Conservation (phyloP, 2,113 vertebrate species). For the Sigmodon hispidus region DNA sequence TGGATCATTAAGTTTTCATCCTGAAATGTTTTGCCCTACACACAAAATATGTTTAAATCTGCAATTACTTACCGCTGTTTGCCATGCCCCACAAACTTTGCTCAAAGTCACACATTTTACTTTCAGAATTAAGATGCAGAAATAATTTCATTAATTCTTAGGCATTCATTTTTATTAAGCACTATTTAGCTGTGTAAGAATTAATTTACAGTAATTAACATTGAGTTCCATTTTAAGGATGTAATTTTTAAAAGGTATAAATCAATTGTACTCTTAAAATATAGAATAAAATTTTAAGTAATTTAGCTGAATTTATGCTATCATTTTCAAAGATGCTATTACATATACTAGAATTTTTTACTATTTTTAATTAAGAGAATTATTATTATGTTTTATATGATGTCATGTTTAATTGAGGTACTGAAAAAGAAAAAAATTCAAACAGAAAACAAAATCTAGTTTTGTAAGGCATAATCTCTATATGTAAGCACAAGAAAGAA, state of each 20-base stretch:
- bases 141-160: conserved; percentile 73
- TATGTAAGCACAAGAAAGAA: neutral
- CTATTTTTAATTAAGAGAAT: neutral
- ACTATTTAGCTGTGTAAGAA: conserved; percentile 26
- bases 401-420: neutral
- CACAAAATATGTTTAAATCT: conserved; percentile 76
- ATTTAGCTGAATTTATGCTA: neutral
- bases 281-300: neutral
- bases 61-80: conserved; percentile 55
- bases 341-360: neutral
- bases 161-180: conserved; percentile 65
- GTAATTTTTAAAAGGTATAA: neutral
- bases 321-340: neutral
- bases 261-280: neutral
- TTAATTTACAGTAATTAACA: conserved; percentile 77
- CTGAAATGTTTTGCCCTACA: conserved; percentile 68
- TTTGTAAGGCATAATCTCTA: neutral
- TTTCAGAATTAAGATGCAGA: conserved; percentile 65
- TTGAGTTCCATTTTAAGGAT: conserved; percentile 47
- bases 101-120: neutral
- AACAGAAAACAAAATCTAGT: conserved; percentile 33
- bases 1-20: conserved; percentile 72
- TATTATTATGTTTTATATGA: too few species aligned
- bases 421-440: conserved; percentile 48
- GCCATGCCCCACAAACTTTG: conserved; percentile 76